Conservation (phyloP, 2,113 vertebrate species). For the Spheniscus mendiculus region DNA sequence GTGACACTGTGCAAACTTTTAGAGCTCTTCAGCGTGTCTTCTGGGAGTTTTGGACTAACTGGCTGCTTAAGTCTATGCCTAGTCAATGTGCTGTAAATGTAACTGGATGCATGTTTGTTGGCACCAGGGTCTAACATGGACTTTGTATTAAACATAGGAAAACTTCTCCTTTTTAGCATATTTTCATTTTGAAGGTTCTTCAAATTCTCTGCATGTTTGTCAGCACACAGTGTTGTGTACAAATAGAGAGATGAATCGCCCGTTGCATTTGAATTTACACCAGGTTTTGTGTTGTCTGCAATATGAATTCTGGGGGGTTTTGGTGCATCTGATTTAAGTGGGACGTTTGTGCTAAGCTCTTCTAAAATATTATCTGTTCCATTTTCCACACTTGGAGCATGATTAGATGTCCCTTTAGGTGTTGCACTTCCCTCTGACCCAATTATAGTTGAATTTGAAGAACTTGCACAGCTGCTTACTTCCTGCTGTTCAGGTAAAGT, state of each 20-base stretch:
- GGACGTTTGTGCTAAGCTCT: background rate
- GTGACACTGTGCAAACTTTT: constrained; percentile 74
- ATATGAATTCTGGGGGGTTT: constrained; percentile 70
- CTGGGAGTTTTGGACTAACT: constrained; percentile 59
- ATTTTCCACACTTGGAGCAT: background rate
- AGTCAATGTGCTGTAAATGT: constrained; percentile 80
- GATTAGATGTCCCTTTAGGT: constrained; percentile 65
- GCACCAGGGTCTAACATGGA: constrained; percentile 69
- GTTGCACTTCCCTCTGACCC: constrained; percentile 76
- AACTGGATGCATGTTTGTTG: constrained; percentile 70
- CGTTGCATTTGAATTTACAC: constrained; percentile 24
- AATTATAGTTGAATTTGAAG: constrained; percentile 79
- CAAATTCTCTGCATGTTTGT: constrained; percentile 61
- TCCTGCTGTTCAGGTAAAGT: constrained; percentile 87
- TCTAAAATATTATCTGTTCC: background rate
- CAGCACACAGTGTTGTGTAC: constrained; percentile 75
- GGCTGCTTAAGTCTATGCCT: constrained; percentile 74
- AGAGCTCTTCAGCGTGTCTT: constrained; percentile 61
- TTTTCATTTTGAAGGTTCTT: constrained; percentile 77
- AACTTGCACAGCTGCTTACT: constrained; percentile 80
- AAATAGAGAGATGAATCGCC: constrained; percentile 65
- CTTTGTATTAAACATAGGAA: constrained; percentile 84
- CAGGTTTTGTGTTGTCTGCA: constrained; percentile 63
- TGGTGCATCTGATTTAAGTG: constrained; percentile 38
- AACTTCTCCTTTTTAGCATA: constrained; percentile 87